phyloP scores from a whole-genome alignment of 2,888 invertebrate genomes.

The Uropetala carovei region DNA sequence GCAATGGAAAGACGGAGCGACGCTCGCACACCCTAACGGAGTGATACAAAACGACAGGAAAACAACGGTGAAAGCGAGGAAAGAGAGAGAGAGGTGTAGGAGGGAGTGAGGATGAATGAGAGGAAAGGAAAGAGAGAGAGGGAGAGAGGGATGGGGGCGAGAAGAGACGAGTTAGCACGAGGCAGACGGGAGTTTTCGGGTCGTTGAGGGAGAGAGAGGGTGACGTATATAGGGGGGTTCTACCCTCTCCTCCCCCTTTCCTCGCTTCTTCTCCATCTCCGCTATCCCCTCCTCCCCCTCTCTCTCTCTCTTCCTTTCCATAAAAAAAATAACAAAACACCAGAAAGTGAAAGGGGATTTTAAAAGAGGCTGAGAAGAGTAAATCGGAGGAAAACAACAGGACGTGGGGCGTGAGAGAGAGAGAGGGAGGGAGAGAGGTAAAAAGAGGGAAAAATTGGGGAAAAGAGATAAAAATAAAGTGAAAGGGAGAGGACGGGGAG shows the following conservation, averaged over 20 bases:
- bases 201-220: not conserved
- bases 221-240: not conserved
- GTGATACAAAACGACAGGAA: too few species aligned
- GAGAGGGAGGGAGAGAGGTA: not conserved
- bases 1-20: too few species aligned
- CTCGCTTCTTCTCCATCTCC: not conserved
- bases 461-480: too few species aligned
- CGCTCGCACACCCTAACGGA: too few species aligned
- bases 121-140: not conserved
- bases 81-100: not conserved
- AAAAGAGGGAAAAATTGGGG: too few species aligned
- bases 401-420: not conserved
- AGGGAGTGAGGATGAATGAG: not conserved
- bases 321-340: constrained; percentile 1
- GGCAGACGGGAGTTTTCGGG: constrained; percentile 2
- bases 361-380: not conserved
- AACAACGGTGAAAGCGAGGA: not conserved
- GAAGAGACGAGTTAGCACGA: constrained; percentile 3
- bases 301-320: too few species aligned
- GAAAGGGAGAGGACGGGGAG: too few species aligned
- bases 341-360: constrained; percentile 16
- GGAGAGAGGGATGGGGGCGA: not conserved
- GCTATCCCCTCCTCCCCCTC: not conserved
- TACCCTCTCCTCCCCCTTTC: not conserved
- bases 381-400: constrained; percentile 19